phyloP scores from a whole-genome alignment of 2,888 invertebrate genomes.

The Callinectes sapidus region DNA sequence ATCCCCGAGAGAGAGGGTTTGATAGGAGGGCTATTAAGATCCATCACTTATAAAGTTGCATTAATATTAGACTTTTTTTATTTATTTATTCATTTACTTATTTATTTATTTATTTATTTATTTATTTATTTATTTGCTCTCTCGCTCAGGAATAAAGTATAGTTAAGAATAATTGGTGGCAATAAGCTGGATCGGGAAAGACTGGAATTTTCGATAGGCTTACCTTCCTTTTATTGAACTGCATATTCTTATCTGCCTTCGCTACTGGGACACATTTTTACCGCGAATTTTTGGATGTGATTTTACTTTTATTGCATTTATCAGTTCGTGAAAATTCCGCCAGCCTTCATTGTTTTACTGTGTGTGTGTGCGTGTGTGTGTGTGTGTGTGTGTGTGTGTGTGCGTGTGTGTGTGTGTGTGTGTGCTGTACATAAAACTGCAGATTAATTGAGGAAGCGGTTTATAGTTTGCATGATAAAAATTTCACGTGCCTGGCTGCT shows the following conservation, averaged over 20 bases:
- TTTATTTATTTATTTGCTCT: too few relatives aligned
- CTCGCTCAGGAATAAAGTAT: not conserved
- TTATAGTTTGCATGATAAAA: not conserved
- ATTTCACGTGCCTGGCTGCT: not conserved
- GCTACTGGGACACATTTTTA: too few relatives aligned
- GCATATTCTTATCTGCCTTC: too few relatives aligned
- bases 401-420: not conserved
- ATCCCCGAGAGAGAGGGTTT: not conserved
- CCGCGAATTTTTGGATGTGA: too few relatives aligned
- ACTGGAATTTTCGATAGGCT: not conserved
- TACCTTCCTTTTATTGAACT: not conserved
- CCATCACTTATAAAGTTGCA: not conserved
- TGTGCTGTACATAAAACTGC: not conserved
- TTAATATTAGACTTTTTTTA: not conserved
- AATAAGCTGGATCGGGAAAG: not conserved
- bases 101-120: too few relatives aligned
- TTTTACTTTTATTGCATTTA: too few relatives aligned
- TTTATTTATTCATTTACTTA: too few relatives aligned
- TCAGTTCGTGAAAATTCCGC: too few relatives aligned
- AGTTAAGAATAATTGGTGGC: not conserved
- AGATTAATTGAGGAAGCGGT: not conserved
- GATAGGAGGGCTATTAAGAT: not conserved
- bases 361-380: not conserved
- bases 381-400: not conserved
- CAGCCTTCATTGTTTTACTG: not conserved